Conservation (phyloP, 2,797 vertebrate genomes). For the Staurois parvus region DNA sequence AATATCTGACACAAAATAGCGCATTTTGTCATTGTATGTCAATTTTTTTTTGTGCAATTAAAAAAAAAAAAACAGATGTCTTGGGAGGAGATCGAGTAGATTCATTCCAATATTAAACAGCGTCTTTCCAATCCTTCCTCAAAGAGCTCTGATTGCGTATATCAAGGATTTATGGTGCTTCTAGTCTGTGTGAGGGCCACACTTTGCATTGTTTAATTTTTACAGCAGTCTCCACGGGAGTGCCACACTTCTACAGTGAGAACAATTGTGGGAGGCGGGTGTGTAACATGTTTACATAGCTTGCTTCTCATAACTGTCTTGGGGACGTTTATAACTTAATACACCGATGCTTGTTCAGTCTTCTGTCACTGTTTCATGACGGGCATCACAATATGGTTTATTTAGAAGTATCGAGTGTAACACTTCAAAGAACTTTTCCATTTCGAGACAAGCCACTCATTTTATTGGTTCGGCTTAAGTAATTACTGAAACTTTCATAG, state of each 20-base stretch:
- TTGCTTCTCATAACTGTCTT: conserved; percentile 55
- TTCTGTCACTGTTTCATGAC: conserved; percentile 39
- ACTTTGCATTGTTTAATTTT: conserved; percentile 49
- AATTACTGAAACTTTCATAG: conserved; percentile 1
- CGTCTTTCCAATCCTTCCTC: conserved; percentile 45
- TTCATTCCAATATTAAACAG: conserved; percentile 12
- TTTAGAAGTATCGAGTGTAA: conserved; percentile 43
- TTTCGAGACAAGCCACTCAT: conserved; percentile 19
- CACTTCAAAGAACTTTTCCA: conserved; percentile 52
- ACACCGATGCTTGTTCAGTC: conserved; percentile 54
- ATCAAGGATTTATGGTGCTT: conserved; percentile 50
- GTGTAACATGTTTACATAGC: conserved; percentile 61
- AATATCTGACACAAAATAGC: not conserved
- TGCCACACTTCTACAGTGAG: conserved; percentile 50
- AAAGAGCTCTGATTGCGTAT: conserved; percentile 39
- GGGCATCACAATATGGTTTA: conserved; percentile 35
- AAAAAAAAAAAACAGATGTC: not conserved
- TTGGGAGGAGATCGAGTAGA: conserved; percentile 9
- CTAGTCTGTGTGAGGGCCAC: conserved; percentile 33
- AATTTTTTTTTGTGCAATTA: not conserved
- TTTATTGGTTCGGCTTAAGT: conserved; percentile 21
- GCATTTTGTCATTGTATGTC: not conserved
- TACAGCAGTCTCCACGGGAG: conserved; percentile 45
- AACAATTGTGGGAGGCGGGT: conserved; percentile 59
- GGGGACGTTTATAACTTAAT: conserved; percentile 46